Conservation (phyloP, 2,888 invertebrate genomes). For the Campoplex capitator region DNA sequence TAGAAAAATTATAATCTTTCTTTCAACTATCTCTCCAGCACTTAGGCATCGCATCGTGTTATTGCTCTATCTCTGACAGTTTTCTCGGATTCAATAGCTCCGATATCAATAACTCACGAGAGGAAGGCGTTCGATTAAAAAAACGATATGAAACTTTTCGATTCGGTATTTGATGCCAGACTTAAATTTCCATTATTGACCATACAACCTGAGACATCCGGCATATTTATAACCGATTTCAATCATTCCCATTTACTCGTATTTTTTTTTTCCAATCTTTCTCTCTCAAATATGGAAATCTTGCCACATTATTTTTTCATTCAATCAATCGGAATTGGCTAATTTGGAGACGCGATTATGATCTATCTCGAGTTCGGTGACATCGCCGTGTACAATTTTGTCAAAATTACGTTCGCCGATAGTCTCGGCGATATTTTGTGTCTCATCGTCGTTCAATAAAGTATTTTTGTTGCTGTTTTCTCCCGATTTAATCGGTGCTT, state of each 20-base stretch:
- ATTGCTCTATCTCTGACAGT: too few species aligned
- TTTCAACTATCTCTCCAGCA: too few species aligned
- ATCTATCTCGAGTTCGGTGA: constrained; percentile 78
- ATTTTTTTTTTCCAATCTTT: constrained; percentile 68
- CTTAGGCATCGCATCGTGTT: too few species aligned
- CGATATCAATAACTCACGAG: not conserved
- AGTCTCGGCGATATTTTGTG: constrained; percentile 33
- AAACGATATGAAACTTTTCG: not conserved
- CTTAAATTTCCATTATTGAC: not conserved
- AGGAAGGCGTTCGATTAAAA: not conserved
- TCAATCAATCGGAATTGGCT: constrained; percentile 76
- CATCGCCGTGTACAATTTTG: constrained; percentile 76
- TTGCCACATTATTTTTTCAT: constrained; percentile 70
- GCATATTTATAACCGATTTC: constrained; percentile 11
- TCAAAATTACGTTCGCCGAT: constrained; percentile 74
- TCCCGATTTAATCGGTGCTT: constrained; percentile 74
- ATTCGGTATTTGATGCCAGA: not conserved
- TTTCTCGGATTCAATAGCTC: not conserved
- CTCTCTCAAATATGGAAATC: constrained; percentile 34
- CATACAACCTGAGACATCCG: constrained; percentile 1
- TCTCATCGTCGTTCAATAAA: constrained; percentile 16
- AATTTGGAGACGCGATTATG: constrained; percentile 75
- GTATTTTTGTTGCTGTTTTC: constrained; percentile 52
- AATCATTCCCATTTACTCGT: constrained; percentile 4
- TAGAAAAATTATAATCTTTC: too few species aligned